Evolutionary conservation across 92 coral and sea anemone species (phyloP), one percentile per base, ranked within the genome.

Genomic region (Zoanthus solanderi): DNA sequence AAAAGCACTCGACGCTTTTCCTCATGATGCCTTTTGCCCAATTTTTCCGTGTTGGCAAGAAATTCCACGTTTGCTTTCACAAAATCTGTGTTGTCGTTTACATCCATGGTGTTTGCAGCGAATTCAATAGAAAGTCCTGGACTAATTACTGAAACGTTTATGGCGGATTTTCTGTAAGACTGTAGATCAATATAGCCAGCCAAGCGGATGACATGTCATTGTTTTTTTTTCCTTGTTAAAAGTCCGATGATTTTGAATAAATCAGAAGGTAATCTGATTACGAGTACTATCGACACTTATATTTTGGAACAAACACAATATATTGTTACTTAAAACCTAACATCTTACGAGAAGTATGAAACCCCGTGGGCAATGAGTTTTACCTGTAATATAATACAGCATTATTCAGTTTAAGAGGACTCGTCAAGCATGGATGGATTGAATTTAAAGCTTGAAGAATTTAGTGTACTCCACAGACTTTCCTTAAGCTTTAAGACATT

Each of bases 351-450:
- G 66, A 81, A 45, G 66, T 28, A 65, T 31, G 13, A 66, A 66
- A 66, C 75, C 73, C 85, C 85, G 46, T 81, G 60, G 85, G 85
- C 85, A n/a, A 81, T 81, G 75, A 23, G 15, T 69, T 69, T 30
- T 30, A 30, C 17, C 30, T 45, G 85, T 66, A 63, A 81, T 81
- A 61, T 30, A 81, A 81, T 81, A 81, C 47, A 47, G 75, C 14
- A 81, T 66, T 28, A 60, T 81, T 66, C 23, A 48, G 9, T 67
- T 47, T 23, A 28, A 65, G 84, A 2, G 61, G 75, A 66, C 74
- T 6, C 23, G 75, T 46, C 65, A 65, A 65, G 75, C 85, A 28
- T 75, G 42, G 34, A 9, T 80, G 75, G 23, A 42, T 15, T 76
- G 9, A 76, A 18, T 76, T 8, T n/a, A 81, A 23, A 23, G 23